Evolutionary conservation across 2,113 vertebrate species (phyloP), one percentile per base, ranked within the genome.

Genomic region (Mormyrus lacerda): DNA sequence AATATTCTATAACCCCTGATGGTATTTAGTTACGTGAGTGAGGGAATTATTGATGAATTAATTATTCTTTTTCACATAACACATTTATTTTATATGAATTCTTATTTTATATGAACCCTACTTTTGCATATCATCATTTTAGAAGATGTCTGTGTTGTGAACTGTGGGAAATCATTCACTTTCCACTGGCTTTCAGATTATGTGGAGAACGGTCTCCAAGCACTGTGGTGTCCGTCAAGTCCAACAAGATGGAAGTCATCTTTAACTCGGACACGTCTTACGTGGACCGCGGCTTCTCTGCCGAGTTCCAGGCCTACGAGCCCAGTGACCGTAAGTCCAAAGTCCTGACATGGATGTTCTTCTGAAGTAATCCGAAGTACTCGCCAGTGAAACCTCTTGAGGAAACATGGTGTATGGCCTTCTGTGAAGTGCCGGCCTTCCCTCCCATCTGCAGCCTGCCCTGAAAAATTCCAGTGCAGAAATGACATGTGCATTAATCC

Each of bases 231-330:
- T 93, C 93, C 91, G 96, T 94, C 73, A 89, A 88, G 0, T 96
- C 89, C 92, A 96, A 94, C 94, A 92, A 4, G 53, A 95, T 97
- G 3, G 93, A 92, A 0, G 93, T 99, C 0, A 94, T 0, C 1
- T 98, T 99, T 90, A 91, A 93, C 21, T 99, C 98, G 0, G 97
- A 98, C 89, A 90, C 89, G 2, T 97, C 97, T 10, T 95, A 95
- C 89, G 97, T 97, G 0, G 95, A 97, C 91, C 96, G 94, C 0
- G 98, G 98, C 0, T 99, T 99, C 94, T 90, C 88, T 0, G 98
- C 97, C 0, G 93, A 96, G 76, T 99, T 95, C 90, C 92, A 97
- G 73, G 95, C 97, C 27, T 99, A 97, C 0, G 93, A 98, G 89
- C 97, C 97, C 0, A 93, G n/a, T 0, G 94, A 98, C 79, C 97